Base-by-base conservation (phyloP, 2,797 vertebrate genomes). In the Clarias pachynema region DNA sequence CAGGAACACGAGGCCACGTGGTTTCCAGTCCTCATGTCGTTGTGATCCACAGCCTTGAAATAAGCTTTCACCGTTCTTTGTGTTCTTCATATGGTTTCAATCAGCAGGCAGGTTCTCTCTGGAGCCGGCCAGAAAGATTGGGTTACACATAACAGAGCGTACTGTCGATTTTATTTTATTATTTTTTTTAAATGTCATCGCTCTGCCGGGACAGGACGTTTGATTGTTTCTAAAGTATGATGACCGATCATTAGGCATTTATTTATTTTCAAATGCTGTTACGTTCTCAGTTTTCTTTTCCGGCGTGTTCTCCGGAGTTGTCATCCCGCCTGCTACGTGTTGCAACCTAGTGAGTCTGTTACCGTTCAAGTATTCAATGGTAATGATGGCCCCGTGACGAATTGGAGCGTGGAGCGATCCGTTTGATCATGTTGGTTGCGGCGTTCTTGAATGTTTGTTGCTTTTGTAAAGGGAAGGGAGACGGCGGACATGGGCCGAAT, bases 1-100 rank as follows among this genome's bases (percentile, higher is more conserved):
- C 70, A 74, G 75, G 82, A 86, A 83, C 86, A 49, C 59, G 75
- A 56, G 74, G 84, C 68, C 86, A 89, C 86, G 82, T 84, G 89
- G 79, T 86, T 88, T 83, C 80, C 86, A 85, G 86, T 81, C 81
- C 59, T 85, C 24, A n/a, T 73, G 79, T 83, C 83, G 62, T 22
- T 74, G 65, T 63, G 85, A 69, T 87, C 70, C 77, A 78, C 82
- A 24, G 80, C 69, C 56, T 82, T 87, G 84, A 72, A 86, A 88
- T 86, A 87, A 88, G 65, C 73, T 79, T 87, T 83, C 83, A n/a
- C 29, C 78, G 31, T 77, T 86, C 87, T 84, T 80, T 29, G 49
- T 78, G 80, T 68, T 69, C 73, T 66, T 90, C 88, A 87, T 89
- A 87, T 91, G 89, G 90, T 86, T 87, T 74, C 84, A 85, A 90